Evolutionary conservation across 2,797 vertebrate genomes (phyloP), one percentile per base, ranked within the genome.

Genomic region (Hozukius guyotensis): DNA sequence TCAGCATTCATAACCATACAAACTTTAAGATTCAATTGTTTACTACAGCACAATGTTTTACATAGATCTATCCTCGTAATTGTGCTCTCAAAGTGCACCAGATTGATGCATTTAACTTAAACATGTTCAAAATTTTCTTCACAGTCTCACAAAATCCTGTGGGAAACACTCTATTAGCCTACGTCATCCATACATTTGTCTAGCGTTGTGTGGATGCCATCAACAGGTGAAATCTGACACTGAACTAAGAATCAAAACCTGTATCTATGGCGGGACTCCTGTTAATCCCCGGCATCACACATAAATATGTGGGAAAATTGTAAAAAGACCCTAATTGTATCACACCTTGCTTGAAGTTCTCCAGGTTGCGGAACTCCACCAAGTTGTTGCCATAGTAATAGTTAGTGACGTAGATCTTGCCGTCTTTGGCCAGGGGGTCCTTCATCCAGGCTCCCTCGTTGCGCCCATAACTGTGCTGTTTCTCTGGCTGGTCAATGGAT

Each of bases 361-460:
- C 98, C 75, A 99, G 94, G 92, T 97, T 99, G 75, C 98, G 95
- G 88, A 99, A 99, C 93, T 99, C 98, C 82, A 99, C 97, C 74
- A 99, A 94, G 89, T 96, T 99, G 95, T 99, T 99, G 53, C 98
- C 98, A 0, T 99, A 99, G 92, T 99, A 99, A 89, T 99, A 99
- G 94, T 99, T 99, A 73, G 98, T 99, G 88, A 99, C 95, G 0
- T 98, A 99, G 94, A 99, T 98, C 84, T 97, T 98, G 84, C 96
- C 96, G 22, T 99, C 98, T 88, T 93, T 97, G 24, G 97, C 96
- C 0, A 94, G 79, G 0, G 98, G 98, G 89, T 99, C 98, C 92
- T 99, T 99, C 98, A 99, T 99, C 98, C 98, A 99, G 67, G 98
- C 98, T 4, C 98, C 98, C 77, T 99, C 98, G 0, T 99, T 98